These are phyloP conservation scores for Cheirogaleus major DNA, from an alignment of 2,797 vertebrate species.

Conservation along the genomic window DNA sequence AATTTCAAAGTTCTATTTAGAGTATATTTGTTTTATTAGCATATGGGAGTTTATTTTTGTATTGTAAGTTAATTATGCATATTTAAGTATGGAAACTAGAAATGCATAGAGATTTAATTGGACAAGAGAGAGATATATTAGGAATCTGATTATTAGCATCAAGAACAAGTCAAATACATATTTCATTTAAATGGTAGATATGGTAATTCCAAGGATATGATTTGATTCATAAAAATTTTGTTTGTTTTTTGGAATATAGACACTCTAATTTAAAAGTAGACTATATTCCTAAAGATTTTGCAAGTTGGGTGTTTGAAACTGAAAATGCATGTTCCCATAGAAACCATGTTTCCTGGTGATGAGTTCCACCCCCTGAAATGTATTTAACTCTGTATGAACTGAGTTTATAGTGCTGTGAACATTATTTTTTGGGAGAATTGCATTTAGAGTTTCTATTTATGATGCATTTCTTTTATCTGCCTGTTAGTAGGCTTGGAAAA, in stretches of 20 bases:
- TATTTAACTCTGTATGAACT: conserved; percentile 20
- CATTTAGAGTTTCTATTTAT: conserved; percentile 11
- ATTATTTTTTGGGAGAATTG: neutral
- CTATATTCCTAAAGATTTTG: neutral
- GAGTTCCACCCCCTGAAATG: neutral
- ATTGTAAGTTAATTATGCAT: conserved; percentile 29
- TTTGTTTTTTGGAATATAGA: conserved; percentile 38
- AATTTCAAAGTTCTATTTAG: conserved; percentile 13
- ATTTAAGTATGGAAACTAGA: conserved; percentile 28
- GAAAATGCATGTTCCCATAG: conserved; percentile 27
- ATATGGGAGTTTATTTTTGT: conserved; percentile 18
- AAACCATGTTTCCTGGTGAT: conserved; percentile 32
- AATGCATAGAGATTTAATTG: neutral
- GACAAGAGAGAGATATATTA: neutral
- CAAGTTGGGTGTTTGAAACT: conserved; percentile 5
- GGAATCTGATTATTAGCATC: neutral
- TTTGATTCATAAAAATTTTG: conserved; percentile 57
- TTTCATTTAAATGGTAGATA: conserved; percentile 11
- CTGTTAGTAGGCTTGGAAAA: neutral
- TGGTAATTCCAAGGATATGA: neutral
- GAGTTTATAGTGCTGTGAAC: neutral
- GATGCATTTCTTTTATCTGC: neutral
- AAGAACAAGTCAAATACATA: conserved; percentile 20
- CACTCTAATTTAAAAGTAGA: conserved; percentile 14
- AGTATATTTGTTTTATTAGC: neutral